Evolutionary conservation across 2,113 vertebrate genomes (phyloP), one percentile per base, ranked within the genome.

Genomic region (Catharus bicknelli): DNA sequence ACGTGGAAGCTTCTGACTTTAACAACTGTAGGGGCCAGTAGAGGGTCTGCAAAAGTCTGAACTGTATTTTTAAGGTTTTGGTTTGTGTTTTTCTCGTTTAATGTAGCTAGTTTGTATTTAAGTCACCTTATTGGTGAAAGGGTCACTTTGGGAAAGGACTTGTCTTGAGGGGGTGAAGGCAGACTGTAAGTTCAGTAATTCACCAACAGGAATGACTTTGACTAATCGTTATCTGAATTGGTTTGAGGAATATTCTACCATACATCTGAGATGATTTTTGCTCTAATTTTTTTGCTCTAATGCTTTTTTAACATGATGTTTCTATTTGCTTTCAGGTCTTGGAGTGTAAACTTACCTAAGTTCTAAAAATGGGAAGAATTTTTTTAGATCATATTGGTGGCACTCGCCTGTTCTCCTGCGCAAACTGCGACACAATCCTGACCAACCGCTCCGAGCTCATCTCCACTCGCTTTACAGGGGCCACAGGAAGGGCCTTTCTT

Each of bases 301-400:
- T 48, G 13, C 1, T 30, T 69, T 81, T 74, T 80, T 87, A 16
- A 45, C 29, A 26, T 42, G 14, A 47, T 80, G 27, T 75, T 83
- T 93, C 86, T 93, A 94, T 94, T 95, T 97, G 29, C 42, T 97
- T 78, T 88, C 83, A 98, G 98, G 81, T 92, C 51, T 94, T 93
- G 91, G 91, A 80, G 66, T 72, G 58, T 92, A 91, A 83, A 25
- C 48, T 57, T 93, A 42, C 32, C 2, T 51, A 82, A 87, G 25
- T 66, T 91, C 20, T 78, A 67, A 98, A 95, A 74, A 99, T 99
- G 99, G 99, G 99, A 69, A 98, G 99, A 76, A 99, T 99, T 97
- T 99, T 99, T 97, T 96, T 99, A 97, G 99, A 99, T 97, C 99
- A 99, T 86, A 99, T 99, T 13, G 99, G 99, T 11, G 99, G 99